Conservation (phyloP, 2,888 invertebrate species). For the Geophilus truncorum region DNA sequence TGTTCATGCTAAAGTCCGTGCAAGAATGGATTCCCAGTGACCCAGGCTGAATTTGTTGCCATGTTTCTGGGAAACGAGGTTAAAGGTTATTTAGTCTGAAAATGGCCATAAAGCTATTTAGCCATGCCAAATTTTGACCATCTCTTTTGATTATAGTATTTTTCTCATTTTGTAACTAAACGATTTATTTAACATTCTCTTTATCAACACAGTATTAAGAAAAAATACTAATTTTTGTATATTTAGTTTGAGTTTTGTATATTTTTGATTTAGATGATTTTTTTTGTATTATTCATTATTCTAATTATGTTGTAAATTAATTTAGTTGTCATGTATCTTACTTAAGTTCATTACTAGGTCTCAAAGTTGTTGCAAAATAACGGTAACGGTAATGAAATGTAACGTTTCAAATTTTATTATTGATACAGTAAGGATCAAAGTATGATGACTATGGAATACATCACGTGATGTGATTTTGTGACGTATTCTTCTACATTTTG, state of each 20-base stretch:
- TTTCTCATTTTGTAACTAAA: not conserved
- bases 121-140: not conserved
- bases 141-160: not conserved
- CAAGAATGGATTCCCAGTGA: conserved; percentile 49
- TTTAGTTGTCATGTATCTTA: not conserved
- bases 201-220: not conserved
- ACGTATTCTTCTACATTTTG: too few species aligned
- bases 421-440: too few species aligned
- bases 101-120: not conserved
- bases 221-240: not conserved
- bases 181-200: not conserved
- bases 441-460: too few species aligned
- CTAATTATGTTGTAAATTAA: not conserved
- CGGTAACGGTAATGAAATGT: too few species aligned
- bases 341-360: too few species aligned
- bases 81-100: not conserved
- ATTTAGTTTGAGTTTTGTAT: not conserved
- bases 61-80: not conserved
- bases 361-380: too few species aligned
- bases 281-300: not conserved
- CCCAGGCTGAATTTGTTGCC: too few species aligned
- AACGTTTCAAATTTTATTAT: too few species aligned
- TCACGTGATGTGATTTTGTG: too few species aligned
- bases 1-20: conserved; percentile 60
- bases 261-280: not conserved